These are phyloP conservation scores for Drosophila limbata DNA, from an alignment of 2,888 invertebrate species.

Conservation along the genomic window DNA sequence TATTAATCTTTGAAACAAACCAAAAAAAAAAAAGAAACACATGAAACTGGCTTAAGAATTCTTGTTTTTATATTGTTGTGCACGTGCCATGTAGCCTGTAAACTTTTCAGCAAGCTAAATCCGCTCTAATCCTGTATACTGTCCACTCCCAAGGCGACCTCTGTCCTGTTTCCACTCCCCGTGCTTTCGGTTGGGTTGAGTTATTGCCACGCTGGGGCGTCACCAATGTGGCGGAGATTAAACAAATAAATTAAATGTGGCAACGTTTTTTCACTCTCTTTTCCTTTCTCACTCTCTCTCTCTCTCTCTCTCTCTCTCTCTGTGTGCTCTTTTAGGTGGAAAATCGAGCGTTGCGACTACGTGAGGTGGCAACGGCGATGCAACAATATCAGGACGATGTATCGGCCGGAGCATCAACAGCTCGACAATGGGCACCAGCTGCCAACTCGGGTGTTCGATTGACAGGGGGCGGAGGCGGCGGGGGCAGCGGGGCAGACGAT, in stretches of 20 bases:
- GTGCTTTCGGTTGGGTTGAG: constrained; percentile 61
- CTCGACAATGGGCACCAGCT: constrained; percentile 73
- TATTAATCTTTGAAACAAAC: constrained; percentile 21
- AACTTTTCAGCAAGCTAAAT: constrained; percentile 13
- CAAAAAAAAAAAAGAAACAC: neutral
- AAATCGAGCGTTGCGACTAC: constrained; percentile 92
- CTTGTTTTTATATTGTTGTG: constrained; percentile 8
- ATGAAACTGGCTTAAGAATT: constrained; percentile 12
- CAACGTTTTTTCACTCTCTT: constrained; percentile 29
- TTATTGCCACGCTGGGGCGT: constrained; percentile 67
- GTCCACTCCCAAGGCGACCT: constrained; percentile 8
- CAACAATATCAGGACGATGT: constrained; percentile 85
- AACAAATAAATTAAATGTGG: constrained; percentile 74
- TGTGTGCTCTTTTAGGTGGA: constrained; percentile 88
- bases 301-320: constrained; percentile 17
- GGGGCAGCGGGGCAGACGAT: constrained; percentile 68
- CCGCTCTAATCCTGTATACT: constrained; percentile 36
- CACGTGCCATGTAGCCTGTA: neutral
- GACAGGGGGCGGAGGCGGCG: constrained; percentile 63
- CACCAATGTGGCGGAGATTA: constrained; percentile 76
- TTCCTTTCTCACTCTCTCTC: constrained; percentile 7
- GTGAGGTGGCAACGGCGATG: constrained; percentile 85
- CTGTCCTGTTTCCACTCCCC: neutral
- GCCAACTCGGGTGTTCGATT: constrained; percentile 48
- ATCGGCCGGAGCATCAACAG: constrained; percentile 73